Evolutionary conservation across 2,888 invertebrate genomes (phyloP).

Genomic region (Acrobasis repandana): DNA sequence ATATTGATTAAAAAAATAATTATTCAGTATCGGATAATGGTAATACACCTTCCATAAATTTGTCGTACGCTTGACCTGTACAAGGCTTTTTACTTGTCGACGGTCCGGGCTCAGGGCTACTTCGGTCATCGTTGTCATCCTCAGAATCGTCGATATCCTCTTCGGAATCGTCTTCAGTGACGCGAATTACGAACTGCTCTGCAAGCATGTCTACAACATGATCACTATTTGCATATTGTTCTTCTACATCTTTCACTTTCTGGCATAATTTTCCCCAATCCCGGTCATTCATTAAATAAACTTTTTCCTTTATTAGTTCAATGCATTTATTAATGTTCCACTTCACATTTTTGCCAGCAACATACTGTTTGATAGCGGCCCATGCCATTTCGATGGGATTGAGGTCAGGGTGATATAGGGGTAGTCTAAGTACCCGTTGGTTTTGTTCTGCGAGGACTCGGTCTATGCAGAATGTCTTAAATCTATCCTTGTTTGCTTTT

Average conservation of each 20-base stretch:
- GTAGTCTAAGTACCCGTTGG: conserved; percentile 32
- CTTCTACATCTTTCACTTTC: conserved; percentile 24
- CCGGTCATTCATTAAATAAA: conserved; percentile 6
- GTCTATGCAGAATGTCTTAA: conserved; percentile 20
- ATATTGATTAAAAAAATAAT: no score
- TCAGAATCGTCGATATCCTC: neutral
- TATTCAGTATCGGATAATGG: no score
- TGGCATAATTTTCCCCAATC: conserved; percentile 21
- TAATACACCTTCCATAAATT: no score
- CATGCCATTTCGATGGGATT: conserved; percentile 37
- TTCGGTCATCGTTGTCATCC: conserved; percentile 1
- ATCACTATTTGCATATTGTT: conserved; percentile 25
- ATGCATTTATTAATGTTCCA: conserved; percentile 19
- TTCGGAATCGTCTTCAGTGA: conserved; percentile 2
- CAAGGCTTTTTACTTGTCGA: no score
- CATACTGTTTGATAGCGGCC: conserved; percentile 29
- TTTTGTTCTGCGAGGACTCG: conserved; percentile 27
- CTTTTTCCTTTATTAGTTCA: conserved; percentile 21
- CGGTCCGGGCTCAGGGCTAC: no score
- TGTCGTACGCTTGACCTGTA: no score
- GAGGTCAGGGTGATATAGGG: conserved; percentile 38
- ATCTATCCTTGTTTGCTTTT: conserved; percentile 24
- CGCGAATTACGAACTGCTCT: conserved; percentile 22
- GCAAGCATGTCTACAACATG: conserved; percentile 23
- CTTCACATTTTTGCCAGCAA: conserved; percentile 24